These are phyloP conservation scores for Hypolimnas misippus DNA, from an alignment of 2,888 invertebrate species.

Conservation along the genomic window DNA sequence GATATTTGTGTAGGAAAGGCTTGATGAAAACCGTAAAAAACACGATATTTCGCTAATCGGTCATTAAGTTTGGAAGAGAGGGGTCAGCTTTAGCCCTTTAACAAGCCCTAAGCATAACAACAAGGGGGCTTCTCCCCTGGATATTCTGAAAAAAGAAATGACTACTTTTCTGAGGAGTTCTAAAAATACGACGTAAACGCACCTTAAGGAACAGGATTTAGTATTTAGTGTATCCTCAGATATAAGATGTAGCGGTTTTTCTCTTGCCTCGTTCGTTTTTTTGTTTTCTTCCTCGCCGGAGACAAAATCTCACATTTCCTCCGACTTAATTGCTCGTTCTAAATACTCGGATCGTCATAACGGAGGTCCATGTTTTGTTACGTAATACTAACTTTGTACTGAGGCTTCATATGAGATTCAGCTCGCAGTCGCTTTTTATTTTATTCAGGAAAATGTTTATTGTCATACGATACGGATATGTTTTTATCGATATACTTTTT, in stretches of 20 bases:
- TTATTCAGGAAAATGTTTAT: background rate
- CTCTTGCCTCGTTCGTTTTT: slow-evolving; percentile 31
- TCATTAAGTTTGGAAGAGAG: too few species aligned
- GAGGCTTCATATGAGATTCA: background rate
- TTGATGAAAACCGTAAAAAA: too few species aligned
- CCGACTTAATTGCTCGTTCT: slow-evolving; percentile 37
- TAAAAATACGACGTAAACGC: too few species aligned
- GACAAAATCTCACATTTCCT: slow-evolving; percentile 29
- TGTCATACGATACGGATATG: too few species aligned
- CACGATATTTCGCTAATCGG: too few species aligned
- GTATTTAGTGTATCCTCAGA: slow-evolving; percentile 9
- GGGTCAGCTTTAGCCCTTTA: too few species aligned
- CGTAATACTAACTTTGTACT: slow-evolving; percentile 2
- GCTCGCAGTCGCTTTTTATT: background rate
- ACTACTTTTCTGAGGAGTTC: too few species aligned
- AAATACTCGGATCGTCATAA: slow-evolving; percentile 28
- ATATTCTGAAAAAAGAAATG: too few species aligned
- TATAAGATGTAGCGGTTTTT: slow-evolving; percentile 25
- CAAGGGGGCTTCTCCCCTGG: too few species aligned
- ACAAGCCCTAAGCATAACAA: too few species aligned
- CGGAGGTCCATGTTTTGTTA: slow-evolving; percentile 21
- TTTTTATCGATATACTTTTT: too few species aligned
- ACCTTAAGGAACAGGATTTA: background rate
- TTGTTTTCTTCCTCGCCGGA: slow-evolving; percentile 29
- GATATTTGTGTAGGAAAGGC: too few species aligned